Evolutionary conservation across 2,113 vertebrate genomes (phyloP), one percentile per base, ranked within the genome.

Genomic region (Catagonus wagneri): DNA sequence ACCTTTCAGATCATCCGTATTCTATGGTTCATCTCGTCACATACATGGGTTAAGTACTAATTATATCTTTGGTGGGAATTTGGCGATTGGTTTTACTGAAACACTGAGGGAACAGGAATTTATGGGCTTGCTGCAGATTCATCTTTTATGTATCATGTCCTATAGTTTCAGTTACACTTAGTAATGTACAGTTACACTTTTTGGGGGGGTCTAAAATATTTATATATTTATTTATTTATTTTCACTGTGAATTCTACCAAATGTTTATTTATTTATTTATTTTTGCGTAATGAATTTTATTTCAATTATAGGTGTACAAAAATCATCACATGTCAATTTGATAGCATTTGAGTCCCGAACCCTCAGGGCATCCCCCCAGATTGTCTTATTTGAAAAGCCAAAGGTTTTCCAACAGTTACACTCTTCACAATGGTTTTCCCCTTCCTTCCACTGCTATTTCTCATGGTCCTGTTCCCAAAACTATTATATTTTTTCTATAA

Each of bases 401-500:
- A n/a, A n/a, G n/a, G n/a, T n/a, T n/a, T n/a, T n/a, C n/a, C n/a
- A n/a, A n/a, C n/a, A n/a, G 93, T 96, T 75, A 97, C 94, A 97
- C 95, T 96, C 97, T 97, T 96, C 94, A 97, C 84, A 96, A 80
- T 94, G 54, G 50, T 61, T 95, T 50, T 1, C n/a, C n/a, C n/a
- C 63, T 96, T 97, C 72, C 97, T 96, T 93, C 98, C 98, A 98
- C 97, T 34, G 94, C 97, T 97, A 19, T 97, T 98, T 98, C 96
- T 98, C 97, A 96, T 3, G 0, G 93, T 97, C 58, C 63, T 39
- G 95, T 81, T 96, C 97, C 96, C 44, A 25, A 81, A 98, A 98
- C 98, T 97, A 97, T 10, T 98, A 96, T 98, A 98, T 98, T 98
- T 98, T 99, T 98, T 98, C 97, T 98, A 98, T 95, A 97, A 98